Evolutionary conservation across 2,888 invertebrate genomes (phyloP), one percentile per base, ranked within the genome.

Genomic region (Coelinius sp.): DNA sequence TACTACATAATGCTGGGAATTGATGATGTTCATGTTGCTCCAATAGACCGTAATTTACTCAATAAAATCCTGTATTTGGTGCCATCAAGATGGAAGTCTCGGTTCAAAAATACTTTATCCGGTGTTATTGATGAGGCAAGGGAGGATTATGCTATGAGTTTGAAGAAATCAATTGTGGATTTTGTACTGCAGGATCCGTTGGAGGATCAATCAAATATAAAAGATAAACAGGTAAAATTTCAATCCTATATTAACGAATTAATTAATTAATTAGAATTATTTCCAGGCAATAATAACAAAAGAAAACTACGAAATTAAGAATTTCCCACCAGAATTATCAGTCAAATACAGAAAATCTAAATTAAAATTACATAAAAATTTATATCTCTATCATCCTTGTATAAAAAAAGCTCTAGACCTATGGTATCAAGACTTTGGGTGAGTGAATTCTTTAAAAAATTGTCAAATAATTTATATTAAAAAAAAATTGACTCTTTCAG

Each of bases 151-250:
- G 91, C 94, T 84, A 91, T 94, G 86, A 94, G 94, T 75, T 94
- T 97, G 84, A 97, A 97, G 85, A 97, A 96, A 85, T 94, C 97
- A 0, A 94, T 95, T 66, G 94, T 98, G 0, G 97, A 97, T 88
- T 98, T 96, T 86, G 96, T 97, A 0, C 89, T 98, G 3, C 93
- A 94, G 81, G 95, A 96, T 88, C 93, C 94, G 0, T 89, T 76
- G 22, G 78, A 76, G 22, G 69, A 73, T 8, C 68, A 73, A 0
- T 20, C 70, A 7, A 66, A 72, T 8, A 24, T 44, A 2, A 67
- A 77, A 75, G 79, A 63, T 75, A 59, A 41, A 52, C 44, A 27
- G 68, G 70, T 35, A 62, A 14, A 20, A 22, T 31, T 64, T n/a
- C 64, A 22, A 7, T 31, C 49, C 10, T 20, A 20, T 65, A 65